A percentile compares a stretch with the other conserved stretches of the same genome.
Evolutionary conservation across 53 echinoderm and acorn worm species (phyloP).

Genomic region (Mesocentrotus franciscanus): DNA sequence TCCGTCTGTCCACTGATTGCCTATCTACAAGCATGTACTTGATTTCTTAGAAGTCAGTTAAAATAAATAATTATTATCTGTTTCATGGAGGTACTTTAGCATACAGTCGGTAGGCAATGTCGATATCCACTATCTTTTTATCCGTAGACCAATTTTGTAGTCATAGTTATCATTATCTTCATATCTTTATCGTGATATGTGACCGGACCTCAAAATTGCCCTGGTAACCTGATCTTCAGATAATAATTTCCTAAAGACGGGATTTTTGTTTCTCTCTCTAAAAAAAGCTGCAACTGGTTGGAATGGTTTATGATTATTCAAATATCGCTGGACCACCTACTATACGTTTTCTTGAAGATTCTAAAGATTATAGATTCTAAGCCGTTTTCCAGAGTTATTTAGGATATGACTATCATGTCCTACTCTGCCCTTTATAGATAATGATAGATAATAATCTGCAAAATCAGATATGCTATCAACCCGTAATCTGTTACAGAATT

Average conservation of each 20-base stretch:
- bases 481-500: not conserved
- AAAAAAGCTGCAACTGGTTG: not conserved
- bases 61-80: no score
- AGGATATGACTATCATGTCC: not conserved
- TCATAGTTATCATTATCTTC: no score
- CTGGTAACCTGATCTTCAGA: not conserved
- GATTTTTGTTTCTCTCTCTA: not conserved
- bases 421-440: not conserved
- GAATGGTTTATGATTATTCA: not conserved
- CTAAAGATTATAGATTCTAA: not conserved
- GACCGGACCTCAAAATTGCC: not conserved
- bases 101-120: no score
- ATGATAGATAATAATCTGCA: not conserved
- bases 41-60: no score
- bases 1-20: no score
- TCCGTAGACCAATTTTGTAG: no score
- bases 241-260: not conserved
- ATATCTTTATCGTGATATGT: no score
- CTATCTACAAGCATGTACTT: no score
- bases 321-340: not conserved
- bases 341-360: not conserved
- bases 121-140: no score
- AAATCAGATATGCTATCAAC: not conserved
- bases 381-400: not conserved
- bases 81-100: no score